Percentiles rank a stretch among this genome's conserved stretches.
These are phyloP conservation scores for Parthenolecanium corni DNA, from an alignment of 2,888 invertebrate genomes.

Conservation along the genomic window DNA sequence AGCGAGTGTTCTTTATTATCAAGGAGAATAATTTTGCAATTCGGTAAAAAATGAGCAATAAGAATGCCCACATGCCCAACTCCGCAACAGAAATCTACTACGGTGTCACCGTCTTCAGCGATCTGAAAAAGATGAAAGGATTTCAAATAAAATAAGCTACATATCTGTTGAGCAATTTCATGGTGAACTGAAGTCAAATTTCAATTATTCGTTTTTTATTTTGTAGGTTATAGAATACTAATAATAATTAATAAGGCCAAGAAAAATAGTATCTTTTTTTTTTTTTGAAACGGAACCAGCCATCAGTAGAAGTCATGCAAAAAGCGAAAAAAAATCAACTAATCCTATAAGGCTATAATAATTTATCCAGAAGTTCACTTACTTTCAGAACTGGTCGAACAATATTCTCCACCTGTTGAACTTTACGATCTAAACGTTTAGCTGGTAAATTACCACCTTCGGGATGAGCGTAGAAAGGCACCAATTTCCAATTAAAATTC, in stretches of 20 bases:
- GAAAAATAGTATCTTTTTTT: too few relatives aligned
- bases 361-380: background rate
- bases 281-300: too few relatives aligned
- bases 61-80: slow-evolving; percentile 86
- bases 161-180: background rate
- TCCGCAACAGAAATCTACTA: slow-evolving; percentile 91
- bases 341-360: too few relatives aligned
- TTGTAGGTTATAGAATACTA: background rate
- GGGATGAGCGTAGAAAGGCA: slow-evolving; percentile 66
- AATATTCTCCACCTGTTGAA: slow-evolving; percentile 76
- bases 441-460: slow-evolving; percentile 66
- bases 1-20: slow-evolving; percentile 88
- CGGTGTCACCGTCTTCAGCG: slow-evolving; percentile 53
- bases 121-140: slow-evolving; percentile 37
- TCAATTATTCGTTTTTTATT: background rate
- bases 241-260: too few relatives aligned
- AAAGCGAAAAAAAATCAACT: too few relatives aligned
- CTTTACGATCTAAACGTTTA: slow-evolving; percentile 61
- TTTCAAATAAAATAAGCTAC: background rate
- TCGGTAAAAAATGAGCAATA: slow-evolving; percentile 64
- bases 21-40: slow-evolving; percentile 64
- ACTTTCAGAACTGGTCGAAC: slow-evolving; percentile 57
- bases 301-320: too few relatives aligned
- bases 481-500: slow-evolving; percentile 53
- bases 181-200: background rate